A percentile compares a stretch with the other conserved stretches of the same genome.
phyloP scores from a whole-genome alignment of 2,797 vertebrate genomes.

The Lerista edwardsae region DNA sequence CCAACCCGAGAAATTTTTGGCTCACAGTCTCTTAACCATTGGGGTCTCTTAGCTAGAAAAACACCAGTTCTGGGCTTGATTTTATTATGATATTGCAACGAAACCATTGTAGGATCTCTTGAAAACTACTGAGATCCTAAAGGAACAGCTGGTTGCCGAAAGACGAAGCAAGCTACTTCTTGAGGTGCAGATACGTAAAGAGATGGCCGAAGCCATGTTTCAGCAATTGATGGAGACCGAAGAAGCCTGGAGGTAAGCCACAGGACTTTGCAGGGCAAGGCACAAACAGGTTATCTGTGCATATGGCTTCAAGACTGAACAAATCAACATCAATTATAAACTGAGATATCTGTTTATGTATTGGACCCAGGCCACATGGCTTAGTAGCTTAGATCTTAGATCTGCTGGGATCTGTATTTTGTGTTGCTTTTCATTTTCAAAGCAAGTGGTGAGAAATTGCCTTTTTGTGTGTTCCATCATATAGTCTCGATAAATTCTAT shows the following conservation, averaged over 20 bases:
- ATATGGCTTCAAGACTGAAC: not conserved
- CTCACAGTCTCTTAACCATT: too few relatives aligned
- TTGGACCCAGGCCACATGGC: not conserved
- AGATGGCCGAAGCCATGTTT: constrained; percentile 92
- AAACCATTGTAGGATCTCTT: constrained; percentile 80
- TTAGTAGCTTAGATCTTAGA: not conserved
- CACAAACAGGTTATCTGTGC: rapidly evolving
- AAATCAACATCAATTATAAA: constrained; percentile 11
- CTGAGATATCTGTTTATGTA: not conserved
- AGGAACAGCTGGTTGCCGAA: constrained; percentile 81
- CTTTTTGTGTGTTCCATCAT: not conserved
- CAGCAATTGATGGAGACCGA: constrained; percentile 87
- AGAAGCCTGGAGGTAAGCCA: constrained; percentile 80
- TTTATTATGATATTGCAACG: constrained; percentile 20
- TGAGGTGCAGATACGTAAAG: constrained; percentile 90
- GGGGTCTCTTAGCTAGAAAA: too few relatives aligned
- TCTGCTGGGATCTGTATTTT: not conserved
- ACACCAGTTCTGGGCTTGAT: not conserved
- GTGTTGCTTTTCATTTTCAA: not conserved
- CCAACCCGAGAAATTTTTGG: too few relatives aligned
- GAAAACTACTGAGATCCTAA: constrained; percentile 81
- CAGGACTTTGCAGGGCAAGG: not conserved
- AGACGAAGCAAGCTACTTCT: constrained; percentile 83
- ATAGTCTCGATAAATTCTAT: not conserved
- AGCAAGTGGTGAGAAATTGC: not conserved